A percentile compares a stretch with the other conserved stretches of the same genome.
Evolutionary conservation across 2,797 vertebrate genomes (phyloP).

Genomic region (Scarus forsteni): DNA sequence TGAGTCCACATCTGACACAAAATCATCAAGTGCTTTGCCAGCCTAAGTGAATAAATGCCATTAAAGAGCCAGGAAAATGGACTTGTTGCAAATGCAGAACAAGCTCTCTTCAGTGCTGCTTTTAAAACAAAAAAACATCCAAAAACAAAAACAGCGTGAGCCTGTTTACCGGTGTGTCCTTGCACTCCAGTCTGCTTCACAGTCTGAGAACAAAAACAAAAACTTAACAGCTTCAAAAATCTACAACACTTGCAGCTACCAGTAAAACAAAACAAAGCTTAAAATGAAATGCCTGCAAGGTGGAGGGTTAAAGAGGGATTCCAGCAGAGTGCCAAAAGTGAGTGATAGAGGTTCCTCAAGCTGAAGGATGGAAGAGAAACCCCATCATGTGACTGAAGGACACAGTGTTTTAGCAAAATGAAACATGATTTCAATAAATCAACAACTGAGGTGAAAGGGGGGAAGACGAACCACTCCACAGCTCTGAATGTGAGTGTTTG

Average conservation of each 20-base stretch:
- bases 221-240: constrained; percentile 9
- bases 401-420: constrained; percentile 11
- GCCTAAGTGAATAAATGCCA: not conserved
- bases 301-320: constrained; percentile 24
- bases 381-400: not conserved
- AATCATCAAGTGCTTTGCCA: not conserved
- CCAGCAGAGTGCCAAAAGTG: constrained; percentile 18
- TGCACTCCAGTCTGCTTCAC: constrained; percentile 42
- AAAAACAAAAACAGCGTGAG: not conserved
- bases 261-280: not conserved
- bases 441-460: constrained; percentile 9
- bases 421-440: constrained; percentile 33
- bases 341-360: constrained; percentile 29
- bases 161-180: constrained; percentile 56
- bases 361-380: constrained; percentile 29
- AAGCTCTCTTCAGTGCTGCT: not conserved
- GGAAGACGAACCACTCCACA: not conserved
- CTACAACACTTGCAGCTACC: constrained; percentile 11
- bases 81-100: not conserved
- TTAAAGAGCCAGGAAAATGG: constrained; percentile 6
- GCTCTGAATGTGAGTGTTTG: constrained; percentile 25
- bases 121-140: constrained; percentile 32
- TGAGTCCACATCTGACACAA: too few species aligned
- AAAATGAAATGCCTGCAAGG: constrained; percentile 32
- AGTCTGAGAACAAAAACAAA: constrained; percentile 27